A percentile compares a stretch with the other conserved stretches of the same genome.
phyloP scores from a whole-genome alignment of 2,797 vertebrate species.

The Coreius guichenoti region DNA sequence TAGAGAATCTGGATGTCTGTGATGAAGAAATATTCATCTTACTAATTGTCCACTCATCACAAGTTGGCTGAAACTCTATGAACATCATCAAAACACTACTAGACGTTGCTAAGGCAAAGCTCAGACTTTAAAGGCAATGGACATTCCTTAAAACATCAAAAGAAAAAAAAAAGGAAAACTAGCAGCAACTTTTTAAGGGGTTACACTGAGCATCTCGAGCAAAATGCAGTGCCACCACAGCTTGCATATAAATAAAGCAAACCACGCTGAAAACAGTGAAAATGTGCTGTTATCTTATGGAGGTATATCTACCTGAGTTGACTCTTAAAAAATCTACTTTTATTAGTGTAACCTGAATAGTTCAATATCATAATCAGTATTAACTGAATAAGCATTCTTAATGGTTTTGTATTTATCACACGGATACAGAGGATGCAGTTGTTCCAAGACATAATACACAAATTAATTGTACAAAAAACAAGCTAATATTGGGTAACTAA shows the following conservation, averaged over 20 bases:
- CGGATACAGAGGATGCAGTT: neutral
- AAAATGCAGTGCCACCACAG: neutral
- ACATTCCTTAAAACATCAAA: constrained; percentile 9
- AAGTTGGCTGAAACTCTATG: constrained; percentile 19
- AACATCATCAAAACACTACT: constrained; percentile 15
- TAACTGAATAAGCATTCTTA: neutral
- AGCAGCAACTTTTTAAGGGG: neutral
- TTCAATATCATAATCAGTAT: neutral
- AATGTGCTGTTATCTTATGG: neutral
- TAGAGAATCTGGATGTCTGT: constrained; percentile 20
- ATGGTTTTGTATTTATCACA: neutral
- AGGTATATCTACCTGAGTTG: neutral
- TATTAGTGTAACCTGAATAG: neutral
- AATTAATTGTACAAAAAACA: neutral
- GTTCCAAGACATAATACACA: neutral
- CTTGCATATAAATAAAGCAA: neutral
- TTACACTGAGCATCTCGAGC: constrained; percentile 21
- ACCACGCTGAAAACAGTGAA: neutral
- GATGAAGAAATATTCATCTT: constrained; percentile 2
- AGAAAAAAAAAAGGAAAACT: neutral
- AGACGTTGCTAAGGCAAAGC: neutral
- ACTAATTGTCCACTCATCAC: constrained; percentile 15
- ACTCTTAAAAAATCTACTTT: neutral
- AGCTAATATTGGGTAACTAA: neutral
- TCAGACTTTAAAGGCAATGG: constrained; percentile 13